phyloP scores from a whole-genome alignment of 2,113 vertebrate species.

The Chaenogobius annularis region DNA sequence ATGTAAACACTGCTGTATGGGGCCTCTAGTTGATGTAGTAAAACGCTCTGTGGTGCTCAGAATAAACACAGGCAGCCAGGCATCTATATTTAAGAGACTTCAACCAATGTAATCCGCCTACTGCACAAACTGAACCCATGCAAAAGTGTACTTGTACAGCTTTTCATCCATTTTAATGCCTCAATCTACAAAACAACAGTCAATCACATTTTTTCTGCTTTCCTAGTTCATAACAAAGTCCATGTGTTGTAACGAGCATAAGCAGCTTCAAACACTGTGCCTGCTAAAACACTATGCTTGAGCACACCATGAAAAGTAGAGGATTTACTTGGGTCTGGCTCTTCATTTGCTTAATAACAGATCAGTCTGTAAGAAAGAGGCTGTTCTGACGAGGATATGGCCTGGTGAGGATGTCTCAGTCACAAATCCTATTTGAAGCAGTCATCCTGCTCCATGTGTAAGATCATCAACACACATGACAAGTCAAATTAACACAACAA shows the following conservation, averaged over 20 bases:
- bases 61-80: constrained; percentile 32
- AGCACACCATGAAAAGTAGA: constrained; percentile 76
- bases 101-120: background rate
- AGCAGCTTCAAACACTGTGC: constrained; percentile 56
- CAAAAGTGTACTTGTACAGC: background rate
- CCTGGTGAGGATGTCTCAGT: constrained; percentile 71
- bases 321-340: constrained; percentile 76
- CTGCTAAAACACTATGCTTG: constrained; percentile 49
- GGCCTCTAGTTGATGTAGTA: background rate
- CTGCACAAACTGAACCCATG: background rate
- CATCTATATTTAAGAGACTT: background rate
- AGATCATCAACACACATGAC: constrained; percentile 62
- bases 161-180: background rate
- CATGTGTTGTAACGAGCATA: constrained; percentile 79
- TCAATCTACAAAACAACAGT: background rate
- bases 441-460: constrained; percentile 70
- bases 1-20: constrained; percentile 7
- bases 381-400: constrained; percentile 67
- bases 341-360: constrained; percentile 82
- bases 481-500: constrained; percentile 69
- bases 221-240: constrained; percentile 72
- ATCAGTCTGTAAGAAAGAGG: constrained; percentile 73
- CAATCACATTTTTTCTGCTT: background rate
- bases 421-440: constrained; percentile 74
- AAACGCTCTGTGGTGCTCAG: background rate